Base-by-base conservation (phyloP, 2,888 invertebrate genomes). In the Octodonta nipae region DNA sequence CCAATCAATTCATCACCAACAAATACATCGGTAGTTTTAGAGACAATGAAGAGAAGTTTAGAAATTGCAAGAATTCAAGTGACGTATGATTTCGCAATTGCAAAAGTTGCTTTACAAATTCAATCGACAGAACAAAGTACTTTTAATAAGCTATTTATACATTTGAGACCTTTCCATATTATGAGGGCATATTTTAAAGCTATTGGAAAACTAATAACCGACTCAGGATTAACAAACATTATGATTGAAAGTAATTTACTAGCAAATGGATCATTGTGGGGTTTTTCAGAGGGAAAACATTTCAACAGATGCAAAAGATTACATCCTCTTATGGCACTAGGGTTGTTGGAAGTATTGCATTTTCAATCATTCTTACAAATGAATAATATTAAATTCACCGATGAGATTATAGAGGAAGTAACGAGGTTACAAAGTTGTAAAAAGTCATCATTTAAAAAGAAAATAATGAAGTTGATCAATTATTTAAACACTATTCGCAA, bases 211-310 rank as follows among this genome's bases (percentile, higher is more conserved):
- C 7, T 33, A 8, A 33, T 29, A 4, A 14, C 28, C 17, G 28
- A 15, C n/a, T 33, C 22, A 14, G 33, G 28, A 3, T 33, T 33
- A 14, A 6, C 15, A 3, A 20, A 13, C 4, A 28, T 33, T 10
- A 28, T 33, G 28, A 11, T 28, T 1, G 33, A 33, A 22, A 15
- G 33, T 28, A 24, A 15, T 14, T 10, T 33, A 24, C 15, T 33
- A 7, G 33, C 28, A n/a, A 28, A 22, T 14, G 28, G 28, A 5
- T 33, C 33, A 28, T 33, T 28, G n/a, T 33, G 40, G 42, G 13
- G 44, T 45, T 34, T 20, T 45, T n/a, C n/a, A n/a, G 36, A 33
- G 2, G 42, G 46, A 10, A 50, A 43, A 34, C 43, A 47, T 31
- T 48, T 41, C 17, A 47, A 45, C 29, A 29, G 45, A 10, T 50